A percentile compares a stretch with the other conserved stretches of the same genome.
Evolutionary conservation across 2,113 vertebrate species (phyloP).

Genomic region (Corapipo altera): DNA sequence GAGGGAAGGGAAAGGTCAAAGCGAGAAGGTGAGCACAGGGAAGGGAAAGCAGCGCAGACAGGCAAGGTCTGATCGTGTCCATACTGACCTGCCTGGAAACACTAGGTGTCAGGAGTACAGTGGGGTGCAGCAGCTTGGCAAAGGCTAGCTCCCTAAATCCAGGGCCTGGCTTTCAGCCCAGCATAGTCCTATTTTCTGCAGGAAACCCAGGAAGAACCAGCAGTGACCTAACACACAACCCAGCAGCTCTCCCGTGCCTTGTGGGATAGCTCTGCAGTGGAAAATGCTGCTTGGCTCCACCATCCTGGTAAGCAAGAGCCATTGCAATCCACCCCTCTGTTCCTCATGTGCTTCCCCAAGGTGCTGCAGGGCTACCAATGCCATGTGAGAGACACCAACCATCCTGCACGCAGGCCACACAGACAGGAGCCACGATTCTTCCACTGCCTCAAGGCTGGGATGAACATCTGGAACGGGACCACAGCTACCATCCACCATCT

Average conservation of each 20-base stretch:
- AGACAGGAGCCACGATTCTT: background rate
- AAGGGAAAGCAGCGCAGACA: conserved; percentile 38
- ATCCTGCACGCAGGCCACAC: rapidly evolving
- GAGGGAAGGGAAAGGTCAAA: background rate
- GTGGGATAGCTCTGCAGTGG: background rate
- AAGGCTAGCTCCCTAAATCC: background rate
- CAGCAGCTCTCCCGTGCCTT: background rate
- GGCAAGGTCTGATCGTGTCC: conserved; percentile 13
- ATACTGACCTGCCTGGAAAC: conserved; percentile 7
- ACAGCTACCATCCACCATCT: background rate
- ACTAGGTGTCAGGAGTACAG: background rate
- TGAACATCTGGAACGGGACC: background rate
- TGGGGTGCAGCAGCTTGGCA: background rate
- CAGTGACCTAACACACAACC: background rate
- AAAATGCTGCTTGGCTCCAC: background rate
- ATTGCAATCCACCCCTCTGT: background rate
- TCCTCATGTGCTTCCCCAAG: background rate
- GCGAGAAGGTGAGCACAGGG: conserved; percentile 42
- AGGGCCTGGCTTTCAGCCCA: background rate
- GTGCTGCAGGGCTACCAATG: background rate
- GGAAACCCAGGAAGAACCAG: background rate
- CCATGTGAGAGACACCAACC: background rate
- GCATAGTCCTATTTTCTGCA: background rate
- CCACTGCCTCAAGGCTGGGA: background rate
- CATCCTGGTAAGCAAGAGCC: background rate